Evolutionary conservation across 2,113 vertebrate species (phyloP).

Genomic region (Lethenteron reissneri): DNA sequence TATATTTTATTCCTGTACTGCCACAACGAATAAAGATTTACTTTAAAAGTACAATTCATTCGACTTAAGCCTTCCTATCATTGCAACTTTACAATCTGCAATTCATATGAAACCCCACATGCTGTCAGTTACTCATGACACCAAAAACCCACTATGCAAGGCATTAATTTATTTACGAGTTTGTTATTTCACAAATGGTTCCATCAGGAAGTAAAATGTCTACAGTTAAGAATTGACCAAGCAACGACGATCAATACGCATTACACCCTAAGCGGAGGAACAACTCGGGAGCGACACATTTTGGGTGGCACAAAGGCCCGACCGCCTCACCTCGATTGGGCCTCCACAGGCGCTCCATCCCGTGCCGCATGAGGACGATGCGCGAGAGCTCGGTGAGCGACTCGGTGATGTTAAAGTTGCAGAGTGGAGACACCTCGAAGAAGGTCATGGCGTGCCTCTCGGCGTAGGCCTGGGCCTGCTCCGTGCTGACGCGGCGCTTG

Average conservation of each 20-base stretch:
- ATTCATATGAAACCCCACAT: too few species aligned
- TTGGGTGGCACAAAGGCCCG: not conserved
- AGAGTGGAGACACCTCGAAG: conserved; percentile 89
- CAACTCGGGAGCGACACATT: not conserved
- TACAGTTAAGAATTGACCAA: not conserved
- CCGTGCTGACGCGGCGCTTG: conserved; percentile 79
- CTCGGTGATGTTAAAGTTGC: conserved; percentile 95
- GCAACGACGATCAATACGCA: not conserved
- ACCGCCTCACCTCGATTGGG: conserved; percentile 59
- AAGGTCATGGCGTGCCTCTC: conserved; percentile 98
- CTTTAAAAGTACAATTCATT: too few species aligned
- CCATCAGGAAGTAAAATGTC: not conserved
- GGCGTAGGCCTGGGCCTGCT: conserved; percentile 73
- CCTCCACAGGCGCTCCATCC: conserved; percentile 98
- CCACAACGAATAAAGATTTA: too few species aligned
- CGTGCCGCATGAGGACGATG: conserved; percentile 89
- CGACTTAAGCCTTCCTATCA: too few species aligned
- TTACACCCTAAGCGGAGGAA: not conserved
- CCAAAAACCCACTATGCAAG: too few species aligned
- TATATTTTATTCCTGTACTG: too few species aligned
- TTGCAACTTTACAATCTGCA: too few species aligned
- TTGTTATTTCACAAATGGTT: not conserved
- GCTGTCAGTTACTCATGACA: too few species aligned
- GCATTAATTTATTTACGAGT: not conserved
- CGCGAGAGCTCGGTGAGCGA: conserved; percentile 90